Evolutionary conservation across 2,888 invertebrate genomes (phyloP), one percentile per base, ranked within the genome.

Genomic region (Tetragonisca angustula): DNA sequence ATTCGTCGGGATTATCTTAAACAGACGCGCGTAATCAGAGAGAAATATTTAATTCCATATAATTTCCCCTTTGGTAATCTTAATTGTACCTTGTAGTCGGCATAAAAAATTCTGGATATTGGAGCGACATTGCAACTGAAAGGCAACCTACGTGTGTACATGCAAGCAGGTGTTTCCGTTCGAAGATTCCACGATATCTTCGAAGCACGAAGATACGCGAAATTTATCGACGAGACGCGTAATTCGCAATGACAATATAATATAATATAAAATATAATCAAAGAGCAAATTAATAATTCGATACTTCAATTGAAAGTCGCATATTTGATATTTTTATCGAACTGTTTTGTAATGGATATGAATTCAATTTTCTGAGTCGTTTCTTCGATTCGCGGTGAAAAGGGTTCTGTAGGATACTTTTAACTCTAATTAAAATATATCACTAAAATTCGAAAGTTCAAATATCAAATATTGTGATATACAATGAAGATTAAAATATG

Each of bases 41-140:
- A 52, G 64, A 64, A 69, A 65, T 69, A 52, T 65, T 59, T 83
- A 64, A 83, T 74, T 65, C 52, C 36, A 27, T 69, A 67, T 65
- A 77, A 71, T 83, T 70, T 54, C 49, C 64, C 2, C n/a, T 70
- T 70, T 74, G 74, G 83, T 43, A 62, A 74, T 74, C 74, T 67
- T 78, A 77, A 83, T 83, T 56, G 50, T 61, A 64, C 50, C 15
- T 71, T 13, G 15, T 19, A 65, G 50, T 59, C 62, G 75, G 24
- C 72, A 17, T 13, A 54, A 54, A 69, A 13, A 65, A 59, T 76
- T 21, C 24, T 49, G 36, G 36, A 77, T 52, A 69, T 64, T 62
- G 36, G 19, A 17, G 21, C 13, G 17, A 56, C 24, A 50, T 32
- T 49, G 54, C 64, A 54, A 76, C 52, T 15, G 68, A 32, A 59